Evolutionary conservation across 1,140 invertebrate species (phyloP).

Genomic region (Orius insidiosus): DNA sequence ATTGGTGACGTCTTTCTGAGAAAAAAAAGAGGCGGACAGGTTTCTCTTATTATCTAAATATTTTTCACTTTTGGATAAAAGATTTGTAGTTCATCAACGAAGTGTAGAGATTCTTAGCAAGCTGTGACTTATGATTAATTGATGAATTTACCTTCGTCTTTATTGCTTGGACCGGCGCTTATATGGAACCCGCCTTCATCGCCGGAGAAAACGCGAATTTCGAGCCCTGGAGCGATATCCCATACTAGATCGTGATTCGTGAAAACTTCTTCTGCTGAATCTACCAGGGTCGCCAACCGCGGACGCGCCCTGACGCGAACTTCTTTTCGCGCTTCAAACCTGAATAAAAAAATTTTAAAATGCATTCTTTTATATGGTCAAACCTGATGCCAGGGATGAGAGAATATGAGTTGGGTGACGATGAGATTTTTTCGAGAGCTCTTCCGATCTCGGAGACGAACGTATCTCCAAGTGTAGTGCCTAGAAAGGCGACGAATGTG

Average conservation of each 20-base stretch:
- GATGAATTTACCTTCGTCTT: too few species aligned
- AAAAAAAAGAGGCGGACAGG: too few species aligned
- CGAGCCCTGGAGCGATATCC: slow-evolving; percentile 4
- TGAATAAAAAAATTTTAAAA: background rate
- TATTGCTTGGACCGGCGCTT: slow-evolving; percentile 1
- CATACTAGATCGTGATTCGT: background rate
- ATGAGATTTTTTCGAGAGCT: slow-evolving; percentile 4
- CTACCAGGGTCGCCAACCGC: background rate
- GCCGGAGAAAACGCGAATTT: slow-evolving; percentile 1
- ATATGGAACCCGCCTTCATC: slow-evolving; percentile 3
- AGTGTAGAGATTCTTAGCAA: too few species aligned
- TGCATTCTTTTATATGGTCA: background rate
- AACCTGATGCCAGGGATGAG: slow-evolving; percentile 3
- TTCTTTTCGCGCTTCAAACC: too few species aligned
- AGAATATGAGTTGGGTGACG: background rate
- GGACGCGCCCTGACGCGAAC: background rate
- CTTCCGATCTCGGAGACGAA: slow-evolving; percentile 8
- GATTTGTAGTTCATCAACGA: too few species aligned
- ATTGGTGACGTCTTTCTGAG: too few species aligned
- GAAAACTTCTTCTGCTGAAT: slow-evolving; percentile 7
- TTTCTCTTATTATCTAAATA: too few species aligned
- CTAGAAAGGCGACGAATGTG: background rate
- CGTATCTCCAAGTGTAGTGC: background rate
- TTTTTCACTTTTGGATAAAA: too few species aligned
- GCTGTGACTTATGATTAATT: too few species aligned